A percentile compares a stretch with the other conserved stretches of the same genome.
Conservation (phyloP, 1,140 invertebrate species). For the Metaphire vulgaris region DNA sequence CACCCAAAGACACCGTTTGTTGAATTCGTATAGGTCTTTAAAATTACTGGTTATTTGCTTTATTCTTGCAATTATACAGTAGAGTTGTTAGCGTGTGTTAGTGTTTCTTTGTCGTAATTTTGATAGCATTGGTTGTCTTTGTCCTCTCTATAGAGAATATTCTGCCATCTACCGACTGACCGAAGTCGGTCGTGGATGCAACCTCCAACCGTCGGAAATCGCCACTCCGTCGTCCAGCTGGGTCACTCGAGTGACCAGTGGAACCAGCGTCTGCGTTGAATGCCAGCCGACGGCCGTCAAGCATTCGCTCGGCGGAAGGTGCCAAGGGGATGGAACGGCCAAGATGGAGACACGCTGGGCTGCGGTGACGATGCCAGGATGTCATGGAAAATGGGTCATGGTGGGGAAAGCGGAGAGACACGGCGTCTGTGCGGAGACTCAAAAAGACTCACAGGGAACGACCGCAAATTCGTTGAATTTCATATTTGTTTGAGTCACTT, state of each 20-base stretch:
- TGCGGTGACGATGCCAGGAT: slow-evolving; percentile 43
- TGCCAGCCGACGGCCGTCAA: slow-evolving; percentile 48
- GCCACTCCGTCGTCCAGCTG: background rate
- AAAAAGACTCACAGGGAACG: too few relatives aligned
- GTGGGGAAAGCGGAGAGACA: slow-evolving; percentile 32
- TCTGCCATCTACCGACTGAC: background rate
- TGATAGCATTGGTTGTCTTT: too few relatives aligned
- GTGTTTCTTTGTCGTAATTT: too few relatives aligned
- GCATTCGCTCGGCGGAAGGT: slow-evolving; percentile 40
- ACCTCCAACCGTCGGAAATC: background rate
- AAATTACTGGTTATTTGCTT: too few relatives aligned
- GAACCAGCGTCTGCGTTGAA: slow-evolving; percentile 43
- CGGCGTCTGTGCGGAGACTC: too few relatives aligned
- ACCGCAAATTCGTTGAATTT: too few relatives aligned
- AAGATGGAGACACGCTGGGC: slow-evolving; percentile 41
- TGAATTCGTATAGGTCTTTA: too few relatives aligned
- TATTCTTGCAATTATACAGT: too few relatives aligned
- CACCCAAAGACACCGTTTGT: too few relatives aligned
- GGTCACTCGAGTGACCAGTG: slow-evolving; percentile 23
- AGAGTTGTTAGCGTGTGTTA: too few relatives aligned
- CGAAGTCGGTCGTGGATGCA: background rate
- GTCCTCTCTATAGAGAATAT: too few relatives aligned
- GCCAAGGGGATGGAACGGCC: slow-evolving; percentile 44
- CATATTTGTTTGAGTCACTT: too few relatives aligned
- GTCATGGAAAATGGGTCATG: slow-evolving; percentile 46